Conservation (phyloP, 2,888 invertebrate genomes). For the Drosophila nr. medialis region DNA sequence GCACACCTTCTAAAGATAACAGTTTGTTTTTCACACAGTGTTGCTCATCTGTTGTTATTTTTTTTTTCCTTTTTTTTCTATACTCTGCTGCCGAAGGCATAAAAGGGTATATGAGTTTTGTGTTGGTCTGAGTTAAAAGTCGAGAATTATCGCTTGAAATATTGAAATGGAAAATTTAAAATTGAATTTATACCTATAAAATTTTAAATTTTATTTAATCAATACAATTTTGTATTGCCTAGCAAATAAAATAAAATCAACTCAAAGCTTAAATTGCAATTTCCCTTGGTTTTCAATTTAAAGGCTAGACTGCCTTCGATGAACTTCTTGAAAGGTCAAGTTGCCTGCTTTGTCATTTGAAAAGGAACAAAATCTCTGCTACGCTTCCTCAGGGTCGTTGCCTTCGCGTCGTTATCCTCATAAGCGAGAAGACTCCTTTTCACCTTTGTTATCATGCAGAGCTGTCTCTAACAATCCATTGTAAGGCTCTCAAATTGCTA, state of each 20-base stretch:
- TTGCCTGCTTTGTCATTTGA: too few species aligned
- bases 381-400: background rate
- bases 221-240: background rate
- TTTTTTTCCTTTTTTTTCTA: background rate
- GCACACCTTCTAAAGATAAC: constrained; percentile 22
- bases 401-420: background rate
- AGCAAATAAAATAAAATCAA: background rate
- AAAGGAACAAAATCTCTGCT: background rate
- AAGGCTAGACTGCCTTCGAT: background rate
- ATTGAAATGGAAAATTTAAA: background rate
- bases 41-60: constrained; percentile 38
- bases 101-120: background rate
- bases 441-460: background rate
- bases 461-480: background rate
- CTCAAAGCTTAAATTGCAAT: background rate
- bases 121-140: background rate
- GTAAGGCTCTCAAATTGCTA: constrained; percentile 5
- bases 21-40: constrained; percentile 19
- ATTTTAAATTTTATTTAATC: background rate
- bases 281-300: too few species aligned
- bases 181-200: background rate
- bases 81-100: background rate
- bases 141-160: background rate
- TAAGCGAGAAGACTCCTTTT: background rate
- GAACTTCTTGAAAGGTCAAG: background rate